A percentile compares a stretch with the other conserved stretches of the same genome.
Evolutionary conservation across 2,113 vertebrate genomes (phyloP).

Genomic region (Cyanoramphus novaezelandiae): DNA sequence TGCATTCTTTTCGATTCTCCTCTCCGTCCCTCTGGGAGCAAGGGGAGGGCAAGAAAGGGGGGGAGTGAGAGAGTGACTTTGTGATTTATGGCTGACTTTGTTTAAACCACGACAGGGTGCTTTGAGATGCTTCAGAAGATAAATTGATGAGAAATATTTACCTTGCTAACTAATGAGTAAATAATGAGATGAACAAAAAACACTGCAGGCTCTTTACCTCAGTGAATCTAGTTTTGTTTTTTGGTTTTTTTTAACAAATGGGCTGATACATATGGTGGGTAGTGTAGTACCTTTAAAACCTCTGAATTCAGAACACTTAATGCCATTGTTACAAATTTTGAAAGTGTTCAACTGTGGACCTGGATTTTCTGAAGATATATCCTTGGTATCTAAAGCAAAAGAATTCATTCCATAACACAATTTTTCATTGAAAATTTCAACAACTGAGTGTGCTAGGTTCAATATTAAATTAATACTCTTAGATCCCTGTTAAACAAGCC

Average conservation of each 20-base stretch:
- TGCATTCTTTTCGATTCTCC: no score
- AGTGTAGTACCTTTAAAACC: background rate
- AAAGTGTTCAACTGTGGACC: background rate
- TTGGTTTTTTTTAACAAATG: background rate
- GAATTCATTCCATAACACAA: background rate
- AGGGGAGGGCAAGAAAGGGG: no score
- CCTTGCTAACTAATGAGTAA: background rate
- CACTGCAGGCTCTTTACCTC: background rate
- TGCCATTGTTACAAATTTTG: background rate
- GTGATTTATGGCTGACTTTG: no score
- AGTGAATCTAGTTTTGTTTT: background rate
- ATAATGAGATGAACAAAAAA: background rate
- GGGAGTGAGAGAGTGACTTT: no score
- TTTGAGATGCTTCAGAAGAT: background rate
- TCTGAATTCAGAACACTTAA: background rate
- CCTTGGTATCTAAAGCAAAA: background rate
- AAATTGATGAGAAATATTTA: background rate
- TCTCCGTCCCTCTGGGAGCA: no score
- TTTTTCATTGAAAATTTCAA: background rate
- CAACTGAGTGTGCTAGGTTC: background rate
- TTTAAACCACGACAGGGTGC: background rate
- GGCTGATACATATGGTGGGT: accelerated
- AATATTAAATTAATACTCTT: background rate
- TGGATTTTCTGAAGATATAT: background rate
- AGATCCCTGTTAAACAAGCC: background rate